Percentiles rank a stretch among this genome's conserved stretches.
phyloP scores from a whole-genome alignment of 2,113 vertebrate species.

The Vimba vimba region DNA sequence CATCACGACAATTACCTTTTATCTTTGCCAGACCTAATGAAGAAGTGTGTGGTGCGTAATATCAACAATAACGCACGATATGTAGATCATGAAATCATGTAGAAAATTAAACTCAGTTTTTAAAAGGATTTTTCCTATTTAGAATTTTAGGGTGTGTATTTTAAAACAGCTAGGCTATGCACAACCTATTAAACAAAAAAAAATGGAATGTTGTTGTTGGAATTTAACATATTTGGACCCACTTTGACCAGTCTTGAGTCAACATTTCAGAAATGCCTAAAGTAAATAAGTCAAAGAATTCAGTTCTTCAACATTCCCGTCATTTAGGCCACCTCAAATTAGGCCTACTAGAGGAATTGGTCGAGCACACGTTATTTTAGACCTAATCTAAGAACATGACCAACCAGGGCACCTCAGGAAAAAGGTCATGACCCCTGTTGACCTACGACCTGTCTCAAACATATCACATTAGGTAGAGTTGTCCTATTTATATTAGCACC shows the following conservation, averaged over 20 bases:
- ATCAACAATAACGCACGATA: too few species aligned
- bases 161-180: too few species aligned
- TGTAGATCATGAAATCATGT: too few species aligned
- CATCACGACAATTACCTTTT: neutral
- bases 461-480: constrained; percentile 2
- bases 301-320: neutral
- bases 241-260: neutral
- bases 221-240: neutral
- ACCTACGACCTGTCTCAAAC: constrained; percentile 7
- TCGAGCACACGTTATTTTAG: neutral
- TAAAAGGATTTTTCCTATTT: neutral
- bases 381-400: neutral
- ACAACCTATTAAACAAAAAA: too few species aligned
- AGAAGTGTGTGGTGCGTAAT: neutral
- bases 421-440: neutral
- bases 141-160: neutral
- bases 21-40: neutral
- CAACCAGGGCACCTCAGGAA: neutral
- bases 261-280: neutral
- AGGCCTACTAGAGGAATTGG: too few species aligned
- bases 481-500: neutral
- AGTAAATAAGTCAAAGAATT: neutral
- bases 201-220: neutral
- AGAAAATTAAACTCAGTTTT: too few species aligned
- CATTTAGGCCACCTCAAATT: too few species aligned